Percentiles rank a stretch among this genome's conserved stretches.
These are phyloP conservation scores for Drosophila ironensis DNA, from an alignment of 1,140 invertebrate genomes.

Conservation along the genomic window DNA sequence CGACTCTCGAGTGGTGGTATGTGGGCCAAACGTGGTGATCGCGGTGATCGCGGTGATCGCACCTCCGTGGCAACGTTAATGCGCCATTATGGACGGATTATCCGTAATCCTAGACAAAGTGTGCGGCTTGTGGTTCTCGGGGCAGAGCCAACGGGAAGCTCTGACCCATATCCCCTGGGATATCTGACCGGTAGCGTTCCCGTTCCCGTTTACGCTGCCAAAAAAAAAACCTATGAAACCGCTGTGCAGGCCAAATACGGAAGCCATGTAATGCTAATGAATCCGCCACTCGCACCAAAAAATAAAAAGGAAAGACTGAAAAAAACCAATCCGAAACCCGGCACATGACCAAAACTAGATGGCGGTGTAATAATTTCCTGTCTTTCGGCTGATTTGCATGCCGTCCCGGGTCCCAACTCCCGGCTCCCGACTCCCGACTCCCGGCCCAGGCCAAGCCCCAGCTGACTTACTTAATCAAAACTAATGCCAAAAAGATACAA, in stretches of 20 bases:
- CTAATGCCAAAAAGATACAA: conserved; percentile 31
- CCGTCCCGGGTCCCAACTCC: no score
- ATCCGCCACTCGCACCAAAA: no score
- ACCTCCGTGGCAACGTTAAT: conserved; percentile 19
- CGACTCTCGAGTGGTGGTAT: conserved; percentile 1
- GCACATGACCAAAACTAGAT: conserved; percentile 52
- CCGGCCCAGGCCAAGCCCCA: no score
- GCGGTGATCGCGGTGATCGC: no score
- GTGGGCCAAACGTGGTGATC: conserved; percentile 19
- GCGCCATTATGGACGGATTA: conserved; percentile 14
- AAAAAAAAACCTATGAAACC: no score
- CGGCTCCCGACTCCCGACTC: no score
- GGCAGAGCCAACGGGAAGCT: conserved; percentile 24
- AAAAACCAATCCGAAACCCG: conserved; percentile 28
- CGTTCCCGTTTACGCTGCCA: no score
- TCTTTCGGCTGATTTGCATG: conserved; percentile 66
- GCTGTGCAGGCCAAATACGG: conserved; percentile 60
- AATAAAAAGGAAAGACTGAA: conserved; percentile 13
- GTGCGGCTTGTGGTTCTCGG: conserved; percentile 5
- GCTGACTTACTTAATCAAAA: conserved; percentile 40
- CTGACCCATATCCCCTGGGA: conserved; percentile 59
- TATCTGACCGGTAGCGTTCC: no score
- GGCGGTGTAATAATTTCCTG: conserved; percentile 70
- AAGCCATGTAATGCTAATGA: conserved; percentile 78
- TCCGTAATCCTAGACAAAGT: conserved; percentile 44